phyloP scores from a whole-genome alignment of 2,113 vertebrate genomes.

The Sarotherodon lohbergeri region DNA sequence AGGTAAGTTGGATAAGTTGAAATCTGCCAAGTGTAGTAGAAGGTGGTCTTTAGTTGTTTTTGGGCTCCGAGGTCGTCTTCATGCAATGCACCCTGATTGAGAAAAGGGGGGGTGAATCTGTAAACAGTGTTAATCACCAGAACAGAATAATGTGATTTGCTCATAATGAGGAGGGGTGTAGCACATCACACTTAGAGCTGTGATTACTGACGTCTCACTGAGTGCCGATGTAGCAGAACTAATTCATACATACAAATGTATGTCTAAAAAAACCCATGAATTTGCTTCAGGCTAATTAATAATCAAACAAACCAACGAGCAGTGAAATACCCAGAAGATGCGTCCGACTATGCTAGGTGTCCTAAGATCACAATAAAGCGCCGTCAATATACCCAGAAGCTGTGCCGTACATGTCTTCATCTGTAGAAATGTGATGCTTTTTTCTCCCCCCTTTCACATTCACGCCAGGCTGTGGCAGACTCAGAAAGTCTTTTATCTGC shows the following conservation, averaged over 20 bases:
- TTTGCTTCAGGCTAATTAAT: conserved; percentile 59
- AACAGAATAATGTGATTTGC: conserved; percentile 48
- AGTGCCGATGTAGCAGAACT: conserved; percentile 60
- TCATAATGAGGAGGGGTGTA: conserved; percentile 46
- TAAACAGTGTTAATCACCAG: conserved; percentile 47
- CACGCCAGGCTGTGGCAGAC: not conserved
- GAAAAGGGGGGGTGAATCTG: not conserved
- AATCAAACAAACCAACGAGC: conserved; percentile 59
- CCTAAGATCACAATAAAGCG: not conserved
- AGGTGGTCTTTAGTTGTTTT: conserved; percentile 13
- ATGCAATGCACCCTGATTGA: not conserved
- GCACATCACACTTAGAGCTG: conserved; percentile 53
- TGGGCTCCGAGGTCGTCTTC: not conserved
- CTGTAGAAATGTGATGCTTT: not conserved
- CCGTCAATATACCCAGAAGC: not conserved
- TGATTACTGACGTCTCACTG: conserved; percentile 58
- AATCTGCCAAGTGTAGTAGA: not conserved
- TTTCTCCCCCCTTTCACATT: not conserved
- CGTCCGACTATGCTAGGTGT: not conserved
- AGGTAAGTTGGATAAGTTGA: conserved; percentile 37
- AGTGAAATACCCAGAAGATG: conserved; percentile 42
- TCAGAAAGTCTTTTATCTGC: not conserved
- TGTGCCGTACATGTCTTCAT: not conserved
- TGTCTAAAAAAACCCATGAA: conserved; percentile 6
- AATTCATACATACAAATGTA: conserved; percentile 59